Evolutionary conservation across 2,797 vertebrate genomes (phyloP).

Genomic region (Lates japonicus): DNA sequence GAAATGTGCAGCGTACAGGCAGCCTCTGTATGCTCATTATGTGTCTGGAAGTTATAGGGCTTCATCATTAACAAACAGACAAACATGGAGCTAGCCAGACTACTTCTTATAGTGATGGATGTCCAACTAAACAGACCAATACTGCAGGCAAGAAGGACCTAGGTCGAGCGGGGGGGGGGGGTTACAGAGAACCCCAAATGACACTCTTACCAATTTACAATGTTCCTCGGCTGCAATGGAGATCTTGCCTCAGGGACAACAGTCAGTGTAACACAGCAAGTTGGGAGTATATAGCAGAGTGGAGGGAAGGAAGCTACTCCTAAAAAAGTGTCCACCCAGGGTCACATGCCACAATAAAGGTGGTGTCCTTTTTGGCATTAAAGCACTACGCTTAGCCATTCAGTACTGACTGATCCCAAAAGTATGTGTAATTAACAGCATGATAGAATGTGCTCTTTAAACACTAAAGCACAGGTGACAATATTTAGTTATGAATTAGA

Average conservation of each 20-base stretch:
- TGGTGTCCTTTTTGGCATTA: too few species aligned
- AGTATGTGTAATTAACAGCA: too few species aligned
- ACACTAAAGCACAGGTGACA: neutral
- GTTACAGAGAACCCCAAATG: conserved; percentile 22
- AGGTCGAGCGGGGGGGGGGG: conserved; percentile 30
- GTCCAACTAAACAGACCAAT: conserved; percentile 32
- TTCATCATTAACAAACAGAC: conserved; percentile 54
- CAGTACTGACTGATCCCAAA: too few species aligned
- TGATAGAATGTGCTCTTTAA: neutral
- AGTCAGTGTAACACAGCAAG: conserved; percentile 16
- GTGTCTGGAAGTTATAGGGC: conserved; percentile 37
- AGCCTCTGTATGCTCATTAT: conserved; percentile 56
- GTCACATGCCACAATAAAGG: too few species aligned
- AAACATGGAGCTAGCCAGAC: conserved; percentile 24
- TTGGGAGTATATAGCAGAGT: conserved; percentile 10
- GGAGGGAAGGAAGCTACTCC: conserved; percentile 12
- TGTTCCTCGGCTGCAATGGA: conserved; percentile 16
- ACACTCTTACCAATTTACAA: conserved; percentile 38
- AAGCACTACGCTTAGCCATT: too few species aligned
- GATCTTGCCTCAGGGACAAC: conserved; percentile 41
- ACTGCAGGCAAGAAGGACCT: conserved; percentile 9
- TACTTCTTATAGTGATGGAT: conserved; percentile 15
- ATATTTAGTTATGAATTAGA: neutral
- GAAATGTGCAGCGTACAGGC: conserved; percentile 16
- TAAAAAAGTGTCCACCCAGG: neutral